phyloP scores from a whole-genome alignment of 2,797 vertebrate species.

The Poecilia wingei region DNA sequence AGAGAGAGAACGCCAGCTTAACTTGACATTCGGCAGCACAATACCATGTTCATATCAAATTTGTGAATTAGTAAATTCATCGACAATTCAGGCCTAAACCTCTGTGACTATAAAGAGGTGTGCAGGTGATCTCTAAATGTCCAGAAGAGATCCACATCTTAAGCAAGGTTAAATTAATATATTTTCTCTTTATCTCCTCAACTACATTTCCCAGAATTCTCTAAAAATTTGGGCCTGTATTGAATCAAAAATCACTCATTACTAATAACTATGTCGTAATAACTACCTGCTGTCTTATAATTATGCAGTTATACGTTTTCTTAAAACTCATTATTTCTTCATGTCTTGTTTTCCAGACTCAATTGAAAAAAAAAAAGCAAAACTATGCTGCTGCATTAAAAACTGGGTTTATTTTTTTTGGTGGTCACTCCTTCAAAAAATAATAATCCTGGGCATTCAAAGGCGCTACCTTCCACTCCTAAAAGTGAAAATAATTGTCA shows the following conservation, averaged over 20 bases:
- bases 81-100: background rate
- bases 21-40: background rate
- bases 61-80: background rate
- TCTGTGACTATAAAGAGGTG: background rate
- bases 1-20: constrained; percentile 12
- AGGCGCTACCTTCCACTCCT: background rate
- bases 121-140: background rate
- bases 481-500: background rate
- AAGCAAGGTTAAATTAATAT: background rate
- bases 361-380: background rate
- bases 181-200: background rate
- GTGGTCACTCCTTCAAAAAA: background rate
- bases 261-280: background rate
- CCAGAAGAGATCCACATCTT: background rate
- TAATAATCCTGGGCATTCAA: background rate
- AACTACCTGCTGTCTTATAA: background rate
- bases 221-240: background rate
- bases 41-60: background rate
- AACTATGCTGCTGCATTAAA: background rate
- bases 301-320: background rate
- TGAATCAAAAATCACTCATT: background rate
- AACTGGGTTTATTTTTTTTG: background rate
- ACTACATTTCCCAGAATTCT: background rate
- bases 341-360: background rate
- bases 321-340: background rate